A percentile compares a stretch with the other conserved stretches of the same genome.
phyloP scores from a whole-genome alignment of 2,888 invertebrate genomes.

The Agrenia bidenticulata region DNA sequence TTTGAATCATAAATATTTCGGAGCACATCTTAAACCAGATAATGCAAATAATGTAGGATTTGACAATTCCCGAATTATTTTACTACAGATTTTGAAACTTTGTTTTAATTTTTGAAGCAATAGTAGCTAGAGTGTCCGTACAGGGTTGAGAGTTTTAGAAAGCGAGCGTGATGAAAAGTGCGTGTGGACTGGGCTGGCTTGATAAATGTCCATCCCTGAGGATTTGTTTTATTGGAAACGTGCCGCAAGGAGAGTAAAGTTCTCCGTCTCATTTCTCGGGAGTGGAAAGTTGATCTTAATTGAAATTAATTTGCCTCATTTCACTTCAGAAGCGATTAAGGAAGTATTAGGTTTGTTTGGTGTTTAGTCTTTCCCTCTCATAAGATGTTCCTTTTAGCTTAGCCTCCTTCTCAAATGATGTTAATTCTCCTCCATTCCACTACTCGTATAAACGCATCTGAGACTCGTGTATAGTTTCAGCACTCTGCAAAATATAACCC shows the following conservation, averaged over 20 bases:
- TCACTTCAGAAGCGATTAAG: constrained; percentile 32
- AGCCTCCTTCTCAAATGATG: no score
- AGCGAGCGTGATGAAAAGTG: constrained; percentile 7
- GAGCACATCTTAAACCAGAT: no score
- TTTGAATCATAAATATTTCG: no score
- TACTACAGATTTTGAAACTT: no score
- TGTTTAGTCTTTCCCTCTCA: background rate
- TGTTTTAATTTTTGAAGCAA: no score
- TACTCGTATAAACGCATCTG: no score
- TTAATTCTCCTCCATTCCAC: no score
- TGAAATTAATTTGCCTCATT: constrained; percentile 43
- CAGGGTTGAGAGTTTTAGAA: constrained; percentile 1
- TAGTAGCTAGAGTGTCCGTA: constrained; percentile 5
- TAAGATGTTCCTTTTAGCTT: no score
- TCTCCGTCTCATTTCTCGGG: background rate
- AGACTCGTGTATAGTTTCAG: no score
- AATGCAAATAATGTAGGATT: no score
- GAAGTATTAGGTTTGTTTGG: constrained; percentile 1
- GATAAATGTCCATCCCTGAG: constrained; percentile 7
- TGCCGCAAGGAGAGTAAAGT: background rate
- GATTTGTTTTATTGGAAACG: constrained; percentile 14
- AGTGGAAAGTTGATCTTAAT: constrained; percentile 35
- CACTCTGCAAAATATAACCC: no score
- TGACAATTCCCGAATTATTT: no score
- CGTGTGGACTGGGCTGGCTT: background rate